These are phyloP conservation scores for Polypterus senegalus DNA, from an alignment of 2,113 vertebrate genomes.

Conservation along the genomic window DNA sequence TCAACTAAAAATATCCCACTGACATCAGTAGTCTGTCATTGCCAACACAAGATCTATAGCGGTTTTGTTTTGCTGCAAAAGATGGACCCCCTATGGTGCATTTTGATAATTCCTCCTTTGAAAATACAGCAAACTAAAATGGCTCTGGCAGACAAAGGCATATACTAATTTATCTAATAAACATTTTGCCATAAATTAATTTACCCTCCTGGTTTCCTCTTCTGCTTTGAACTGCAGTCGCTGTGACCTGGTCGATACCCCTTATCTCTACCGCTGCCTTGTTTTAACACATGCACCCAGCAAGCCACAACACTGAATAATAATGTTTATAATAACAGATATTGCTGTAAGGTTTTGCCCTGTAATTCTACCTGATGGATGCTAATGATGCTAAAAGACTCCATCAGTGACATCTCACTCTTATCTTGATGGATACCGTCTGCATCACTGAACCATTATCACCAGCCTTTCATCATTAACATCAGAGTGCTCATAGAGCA, in stretches of 20 bases:
- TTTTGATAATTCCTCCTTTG: not conserved
- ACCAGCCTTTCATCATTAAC: constrained; percentile 43
- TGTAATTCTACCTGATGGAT: constrained; percentile 48
- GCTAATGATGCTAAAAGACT: constrained; percentile 42
- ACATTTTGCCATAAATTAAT: not conserved
- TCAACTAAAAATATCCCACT: not conserved
- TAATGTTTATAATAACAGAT: constrained; percentile 25
- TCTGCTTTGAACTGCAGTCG: not conserved
- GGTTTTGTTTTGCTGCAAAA: not conserved
- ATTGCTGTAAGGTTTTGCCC: constrained; percentile 32
- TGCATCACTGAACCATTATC: constrained; percentile 37
- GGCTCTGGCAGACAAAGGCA: not conserved
- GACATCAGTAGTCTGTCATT: not conserved
- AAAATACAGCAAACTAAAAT: not conserved
- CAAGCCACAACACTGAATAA: constrained; percentile 14
- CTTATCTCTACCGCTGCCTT: constrained; percentile 20
- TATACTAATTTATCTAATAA: not conserved
- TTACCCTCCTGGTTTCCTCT: not conserved
- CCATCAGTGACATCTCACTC: constrained; percentile 38
- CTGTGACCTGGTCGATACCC: constrained; percentile 7
- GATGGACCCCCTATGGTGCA: not conserved
- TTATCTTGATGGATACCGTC: constrained; percentile 45
- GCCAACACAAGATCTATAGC: not conserved
- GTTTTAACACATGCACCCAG: constrained; percentile 21
- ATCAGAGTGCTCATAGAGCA: constrained; percentile 38